phyloP scores from a whole-genome alignment of 2,797 vertebrate species.

The Siniperca undulata region DNA sequence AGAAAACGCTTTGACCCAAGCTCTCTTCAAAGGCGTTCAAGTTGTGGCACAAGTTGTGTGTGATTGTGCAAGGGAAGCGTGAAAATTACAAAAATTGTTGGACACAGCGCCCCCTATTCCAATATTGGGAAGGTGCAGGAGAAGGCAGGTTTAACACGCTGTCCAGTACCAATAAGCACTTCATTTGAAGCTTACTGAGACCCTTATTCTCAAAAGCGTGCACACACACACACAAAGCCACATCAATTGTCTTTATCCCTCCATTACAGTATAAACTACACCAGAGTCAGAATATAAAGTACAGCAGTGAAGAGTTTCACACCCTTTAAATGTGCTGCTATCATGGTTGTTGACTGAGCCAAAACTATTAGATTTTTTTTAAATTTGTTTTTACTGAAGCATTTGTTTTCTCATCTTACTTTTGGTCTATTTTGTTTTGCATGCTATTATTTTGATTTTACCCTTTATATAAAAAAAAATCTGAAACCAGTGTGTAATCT shows the following conservation, averaged over 20 bases:
- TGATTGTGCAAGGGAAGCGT: not conserved
- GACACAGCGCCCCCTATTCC: no score
- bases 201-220: not conserved
- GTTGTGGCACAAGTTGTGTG: not conserved
- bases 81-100: not conserved
- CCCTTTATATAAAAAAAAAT: constrained; percentile 1
- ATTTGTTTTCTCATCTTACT: constrained; percentile 24
- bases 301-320: constrained; percentile 30
- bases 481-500: constrained; percentile 48
- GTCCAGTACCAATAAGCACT: not conserved
- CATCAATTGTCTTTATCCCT: not conserved
- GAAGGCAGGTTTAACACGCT: not conserved
- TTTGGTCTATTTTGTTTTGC: constrained; percentile 61
- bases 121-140: not conserved
- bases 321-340: constrained; percentile 70
- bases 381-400: not conserved
- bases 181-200: not conserved
- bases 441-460: constrained; percentile 63
- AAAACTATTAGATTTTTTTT: constrained; percentile 46
- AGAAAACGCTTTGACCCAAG: not conserved
- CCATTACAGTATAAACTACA: not conserved
- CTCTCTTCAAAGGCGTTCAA: not conserved
- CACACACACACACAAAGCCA: not conserved
- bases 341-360: constrained; percentile 57
- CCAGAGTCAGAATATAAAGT: not conserved